A percentile compares a stretch with the other conserved stretches of the same genome.
These are phyloP conservation scores for Oryzias celebensis DNA, from an alignment of 2,113 vertebrate genomes.

Conservation along the genomic window DNA sequence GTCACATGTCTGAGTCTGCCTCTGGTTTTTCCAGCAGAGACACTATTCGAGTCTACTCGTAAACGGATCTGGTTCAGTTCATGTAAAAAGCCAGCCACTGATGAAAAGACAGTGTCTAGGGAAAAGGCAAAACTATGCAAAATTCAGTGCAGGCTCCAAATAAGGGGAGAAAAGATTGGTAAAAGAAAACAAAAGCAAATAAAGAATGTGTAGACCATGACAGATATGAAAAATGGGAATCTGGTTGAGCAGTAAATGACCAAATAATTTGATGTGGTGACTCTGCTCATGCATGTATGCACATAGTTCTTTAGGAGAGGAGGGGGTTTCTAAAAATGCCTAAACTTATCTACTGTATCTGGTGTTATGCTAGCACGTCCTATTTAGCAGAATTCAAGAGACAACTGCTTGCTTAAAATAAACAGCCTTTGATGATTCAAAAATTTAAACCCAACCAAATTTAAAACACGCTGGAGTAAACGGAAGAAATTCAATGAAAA, in stretches of 20 bases:
- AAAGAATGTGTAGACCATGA: slow-evolving; percentile 62
- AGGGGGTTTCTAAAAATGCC: slow-evolving; percentile 21
- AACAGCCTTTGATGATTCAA: slow-evolving; percentile 70
- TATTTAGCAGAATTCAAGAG: slow-evolving; percentile 66
- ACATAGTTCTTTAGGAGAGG: not conserved
- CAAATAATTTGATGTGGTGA: slow-evolving; percentile 69
- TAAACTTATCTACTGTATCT: slow-evolving; percentile 44
- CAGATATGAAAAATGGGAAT: slow-evolving; percentile 73
- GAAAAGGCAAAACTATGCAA: slow-evolving; percentile 71
- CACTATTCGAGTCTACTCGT: slow-evolving; percentile 60
- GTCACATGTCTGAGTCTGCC: slow-evolving; percentile 29
- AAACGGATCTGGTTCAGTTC: slow-evolving; percentile 70
- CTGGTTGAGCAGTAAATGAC: slow-evolving; percentile 66
- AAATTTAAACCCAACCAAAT: slow-evolving; percentile 32
- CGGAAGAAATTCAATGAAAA: slow-evolving; percentile 60
- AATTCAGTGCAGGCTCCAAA: slow-evolving; percentile 67
- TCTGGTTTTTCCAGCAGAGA: slow-evolving; percentile 38
- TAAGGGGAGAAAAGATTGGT: slow-evolving; percentile 69
- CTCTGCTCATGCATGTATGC: slow-evolving; percentile 6
- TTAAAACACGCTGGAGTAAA: slow-evolving; percentile 49
- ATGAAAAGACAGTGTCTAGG: slow-evolving; percentile 73
- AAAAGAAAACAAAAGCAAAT: slow-evolving; percentile 30
- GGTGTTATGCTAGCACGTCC: slow-evolving; percentile 61
- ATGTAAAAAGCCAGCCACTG: slow-evolving; percentile 62
- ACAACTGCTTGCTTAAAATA: slow-evolving; percentile 65